Percentiles rank a stretch among this genome's conserved stretches.
Conservation (phyloP, 1,140 invertebrate genomes). For the Drosophila arawakana region DNA sequence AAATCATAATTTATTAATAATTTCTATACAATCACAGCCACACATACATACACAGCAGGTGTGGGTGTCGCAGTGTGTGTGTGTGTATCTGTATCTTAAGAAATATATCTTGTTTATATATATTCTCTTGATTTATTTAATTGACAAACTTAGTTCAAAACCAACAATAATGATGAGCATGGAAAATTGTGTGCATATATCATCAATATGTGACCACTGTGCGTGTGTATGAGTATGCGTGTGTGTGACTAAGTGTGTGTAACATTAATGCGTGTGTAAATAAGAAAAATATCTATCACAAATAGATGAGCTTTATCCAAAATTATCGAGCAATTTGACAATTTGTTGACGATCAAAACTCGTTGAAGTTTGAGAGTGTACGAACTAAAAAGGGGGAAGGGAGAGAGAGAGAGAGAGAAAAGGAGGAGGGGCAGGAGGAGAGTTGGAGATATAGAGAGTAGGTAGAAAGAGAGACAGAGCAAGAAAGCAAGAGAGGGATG, state of each 20-base stretch:
- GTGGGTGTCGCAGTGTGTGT: conserved; percentile 39
- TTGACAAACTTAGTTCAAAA: conserved; percentile 75
- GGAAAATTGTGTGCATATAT: conserved; percentile 62
- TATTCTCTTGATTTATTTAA: conserved; percentile 61
- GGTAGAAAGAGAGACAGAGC: not conserved
- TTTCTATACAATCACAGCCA: conserved; percentile 12
- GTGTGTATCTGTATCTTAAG: conserved; percentile 11
- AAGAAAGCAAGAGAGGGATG: not conserved
- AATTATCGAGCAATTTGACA: conserved; percentile 15
- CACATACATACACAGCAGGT: conserved; percentile 18
- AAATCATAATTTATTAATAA: conserved; percentile 78
- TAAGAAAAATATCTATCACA: conserved; percentile 26
- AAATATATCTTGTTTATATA: conserved; percentile 7
- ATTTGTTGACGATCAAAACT: not conserved
- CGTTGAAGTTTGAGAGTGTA: not conserved
- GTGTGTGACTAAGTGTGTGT: not conserved
- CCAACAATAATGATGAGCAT: conserved; percentile 30
- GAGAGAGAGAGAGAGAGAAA: not conserved
- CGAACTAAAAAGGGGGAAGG: not conserved
- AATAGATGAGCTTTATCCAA: conserved; percentile 23
- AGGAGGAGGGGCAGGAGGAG: too few species aligned
- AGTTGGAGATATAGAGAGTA: not conserved
- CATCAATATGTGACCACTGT: conserved; percentile 41
- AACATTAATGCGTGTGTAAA: conserved; percentile 30
- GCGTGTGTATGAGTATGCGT: not conserved